These are phyloP conservation scores for Crypturellus undulatus DNA, from an alignment of 2,113 vertebrate genomes.

Conservation along the genomic window DNA sequence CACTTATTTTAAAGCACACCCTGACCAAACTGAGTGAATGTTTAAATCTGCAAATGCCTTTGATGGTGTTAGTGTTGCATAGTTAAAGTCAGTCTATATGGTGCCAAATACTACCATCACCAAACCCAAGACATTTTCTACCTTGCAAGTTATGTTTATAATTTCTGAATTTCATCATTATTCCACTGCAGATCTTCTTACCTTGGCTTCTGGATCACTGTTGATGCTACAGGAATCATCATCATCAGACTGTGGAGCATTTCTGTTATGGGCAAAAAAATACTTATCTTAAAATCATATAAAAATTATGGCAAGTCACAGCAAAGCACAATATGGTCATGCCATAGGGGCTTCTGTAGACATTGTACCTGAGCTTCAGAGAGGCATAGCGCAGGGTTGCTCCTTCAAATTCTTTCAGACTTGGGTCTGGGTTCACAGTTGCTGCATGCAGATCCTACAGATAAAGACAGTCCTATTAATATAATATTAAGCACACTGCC, in stretches of 20 bases:
- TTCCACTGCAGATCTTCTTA: background rate
- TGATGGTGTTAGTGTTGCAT: background rate
- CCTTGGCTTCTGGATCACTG: conserved; percentile 92
- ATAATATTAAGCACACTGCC: background rate
- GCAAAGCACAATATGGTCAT: background rate
- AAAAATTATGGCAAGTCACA: background rate
- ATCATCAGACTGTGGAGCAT: conserved; percentile 87
- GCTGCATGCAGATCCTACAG: conserved; percentile 92
- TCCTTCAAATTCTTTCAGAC: conserved; percentile 94
- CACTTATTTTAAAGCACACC: background rate
- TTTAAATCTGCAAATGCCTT: conserved; percentile 4
- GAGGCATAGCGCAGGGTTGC: conserved; percentile 94
- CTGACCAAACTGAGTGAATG: background rate
- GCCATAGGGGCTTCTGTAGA: background rate
- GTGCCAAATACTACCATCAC: background rate
- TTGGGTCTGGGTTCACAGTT: conserved; percentile 92
- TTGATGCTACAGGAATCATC: conserved; percentile 91
- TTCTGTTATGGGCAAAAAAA: conserved; percentile 70
- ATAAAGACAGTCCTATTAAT: conserved; percentile 50
- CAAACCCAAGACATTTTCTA: background rate
- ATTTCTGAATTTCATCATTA: background rate
- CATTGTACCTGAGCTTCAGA: conserved; percentile 91
- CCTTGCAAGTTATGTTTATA: background rate
- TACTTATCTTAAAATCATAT: background rate
- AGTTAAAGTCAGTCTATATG: background rate